Evolutionary conservation across 1,140 invertebrate genomes (phyloP), one percentile per base, ranked within the genome.

Genomic region (Drosophila auraria): DNA sequence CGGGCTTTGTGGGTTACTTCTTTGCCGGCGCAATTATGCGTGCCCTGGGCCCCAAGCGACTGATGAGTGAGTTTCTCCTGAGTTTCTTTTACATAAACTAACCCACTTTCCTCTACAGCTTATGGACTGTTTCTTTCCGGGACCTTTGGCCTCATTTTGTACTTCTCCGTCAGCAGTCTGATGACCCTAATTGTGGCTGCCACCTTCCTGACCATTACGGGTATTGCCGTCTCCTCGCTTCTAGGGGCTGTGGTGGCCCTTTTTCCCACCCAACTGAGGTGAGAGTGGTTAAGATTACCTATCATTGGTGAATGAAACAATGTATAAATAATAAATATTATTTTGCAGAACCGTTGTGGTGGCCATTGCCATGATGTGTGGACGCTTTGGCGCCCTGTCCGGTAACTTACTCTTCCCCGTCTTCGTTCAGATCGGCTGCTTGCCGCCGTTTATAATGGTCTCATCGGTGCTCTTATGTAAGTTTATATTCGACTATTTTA

Each of bases 1-100:
- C 93, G 0, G 94, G 94, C 3, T 84, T 94, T 9, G 82, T 94
- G 6, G 94, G 94, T 0, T 95, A 94, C 64, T 91, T 94, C 8
- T 58, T 83, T 61, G 94, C 94, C 15, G 94, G 94, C 0, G 89
- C 79, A 5, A 64, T 95, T 30, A 82, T 94, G 3, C 82, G 71
- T 57, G 91, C 92, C 49, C 86, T 94, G 40, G 94, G 94, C 8
- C 94, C 94, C 61, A 94, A 93, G 47, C 62, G 93, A 17, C 91
- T 95, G 63, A 65, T 93, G 51, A 86, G 92, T 93, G 64, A 82
- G 78, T 78, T 30, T 15, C 5, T 15, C 2, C 7, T 12, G 1
- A 14, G 0, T 12, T 51, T 38, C 33, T n/a, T 25, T 20, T 12
- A 1, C 3, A 5, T 36, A 25, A 58, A 59, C 36, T 45, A 25